These are phyloP conservation scores for Rhea americana DNA, from an alignment of 2,113 vertebrate species.

Conservation along the genomic window DNA sequence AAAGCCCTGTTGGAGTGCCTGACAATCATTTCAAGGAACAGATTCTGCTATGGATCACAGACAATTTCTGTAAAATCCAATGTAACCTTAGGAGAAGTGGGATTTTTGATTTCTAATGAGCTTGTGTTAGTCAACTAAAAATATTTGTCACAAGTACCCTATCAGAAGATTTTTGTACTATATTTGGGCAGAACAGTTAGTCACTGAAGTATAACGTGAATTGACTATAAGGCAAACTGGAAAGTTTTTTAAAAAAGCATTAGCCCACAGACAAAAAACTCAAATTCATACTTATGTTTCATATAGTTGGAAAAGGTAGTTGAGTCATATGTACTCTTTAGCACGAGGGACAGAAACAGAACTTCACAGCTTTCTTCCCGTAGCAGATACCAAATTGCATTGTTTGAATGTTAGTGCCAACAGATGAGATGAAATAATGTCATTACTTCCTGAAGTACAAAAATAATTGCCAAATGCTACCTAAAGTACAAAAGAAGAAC, in stretches of 20 bases:
- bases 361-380: neutral
- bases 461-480: neutral
- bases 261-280: neutral
- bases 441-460: neutral
- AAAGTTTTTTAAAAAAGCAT: neutral
- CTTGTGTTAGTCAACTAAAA: neutral
- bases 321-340: neutral
- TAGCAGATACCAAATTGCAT: neutral
- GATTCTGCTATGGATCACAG: neutral
- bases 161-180: neutral
- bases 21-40: neutral
- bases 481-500: neutral
- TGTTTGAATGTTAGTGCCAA: neutral
- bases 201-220: neutral
- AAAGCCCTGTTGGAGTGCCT: neutral
- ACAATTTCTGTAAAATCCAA: neutral
- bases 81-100: neutral
- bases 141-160: neutral
- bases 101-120: neutral
- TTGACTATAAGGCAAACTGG: neutral
- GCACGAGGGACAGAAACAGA: neutral
- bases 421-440: neutral
- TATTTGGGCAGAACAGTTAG: slow-evolving; percentile 3
- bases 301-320: neutral
- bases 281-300: neutral